phyloP scores from a whole-genome alignment of 1,140 invertebrate genomes.

The Drosophila persimilis region DNA sequence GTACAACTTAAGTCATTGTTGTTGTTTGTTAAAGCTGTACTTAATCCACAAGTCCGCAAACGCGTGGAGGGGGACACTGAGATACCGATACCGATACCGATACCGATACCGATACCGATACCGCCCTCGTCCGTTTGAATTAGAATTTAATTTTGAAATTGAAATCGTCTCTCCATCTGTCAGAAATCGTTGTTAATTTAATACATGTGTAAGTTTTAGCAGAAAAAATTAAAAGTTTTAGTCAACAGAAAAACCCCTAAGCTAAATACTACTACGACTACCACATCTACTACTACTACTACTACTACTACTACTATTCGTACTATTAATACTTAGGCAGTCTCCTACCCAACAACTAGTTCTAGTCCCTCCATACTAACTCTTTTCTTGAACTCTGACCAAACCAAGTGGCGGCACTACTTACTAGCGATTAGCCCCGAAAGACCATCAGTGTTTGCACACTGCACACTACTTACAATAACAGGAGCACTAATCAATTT shows the following conservation, averaged over 20 bases:
- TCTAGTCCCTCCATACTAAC: conserved; percentile 54
- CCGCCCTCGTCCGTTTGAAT: background rate
- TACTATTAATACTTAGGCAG: conserved; percentile 9
- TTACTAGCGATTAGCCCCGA: conserved; percentile 51
- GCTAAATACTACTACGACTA: conserved; percentile 31
- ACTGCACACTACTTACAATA: conserved; percentile 27
- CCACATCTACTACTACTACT: conserved; percentile 12
- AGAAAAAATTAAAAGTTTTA: conserved; percentile 39
- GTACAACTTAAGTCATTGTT: conserved; percentile 67
- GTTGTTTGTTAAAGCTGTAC: conserved; percentile 80
- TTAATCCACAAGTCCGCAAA: conserved; percentile 45
- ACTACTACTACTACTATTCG: conserved; percentile 15
- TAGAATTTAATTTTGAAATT: conserved; percentile 25
- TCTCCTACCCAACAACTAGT: conserved; percentile 38
- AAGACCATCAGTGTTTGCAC: conserved; percentile 57
- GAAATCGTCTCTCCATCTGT: conserved; percentile 64
- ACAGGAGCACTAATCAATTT: conserved; percentile 61
- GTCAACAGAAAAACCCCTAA: conserved; percentile 20
- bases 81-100: background rate
- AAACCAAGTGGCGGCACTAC: conserved; percentile 67
- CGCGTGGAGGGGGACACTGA: background rate
- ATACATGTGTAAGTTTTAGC: conserved; percentile 73
- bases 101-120: background rate
- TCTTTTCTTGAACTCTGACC: conserved; percentile 65
- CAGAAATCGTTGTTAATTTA: conserved; percentile 73